These are phyloP conservation scores for Mandrillus leucophaeus DNA, from an alignment of 2,113 vertebrate genomes.

Conservation along the genomic window DNA sequence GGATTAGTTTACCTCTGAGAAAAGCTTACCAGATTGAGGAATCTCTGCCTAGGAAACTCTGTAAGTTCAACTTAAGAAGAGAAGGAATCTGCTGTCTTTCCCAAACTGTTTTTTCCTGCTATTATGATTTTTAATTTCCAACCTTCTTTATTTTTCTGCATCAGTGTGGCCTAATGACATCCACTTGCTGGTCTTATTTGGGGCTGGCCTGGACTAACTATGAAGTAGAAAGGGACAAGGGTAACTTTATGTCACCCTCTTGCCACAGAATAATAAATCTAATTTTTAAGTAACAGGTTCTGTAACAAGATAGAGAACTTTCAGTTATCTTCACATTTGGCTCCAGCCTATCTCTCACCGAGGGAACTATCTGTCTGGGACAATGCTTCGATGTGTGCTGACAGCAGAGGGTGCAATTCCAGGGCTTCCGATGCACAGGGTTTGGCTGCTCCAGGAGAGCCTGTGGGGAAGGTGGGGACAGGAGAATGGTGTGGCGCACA, in stretches of 20 bases:
- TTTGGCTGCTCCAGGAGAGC: not conserved
- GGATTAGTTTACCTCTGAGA: not conserved
- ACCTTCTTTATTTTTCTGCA: not conserved
- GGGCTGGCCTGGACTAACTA: not conserved
- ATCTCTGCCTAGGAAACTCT: not conserved
- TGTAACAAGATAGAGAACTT: not conserved
- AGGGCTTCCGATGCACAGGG: fast-evolving
- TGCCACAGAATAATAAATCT: too few relatives aligned
- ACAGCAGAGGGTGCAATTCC: not conserved
- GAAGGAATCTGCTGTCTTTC: too few relatives aligned
- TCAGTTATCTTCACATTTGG: fast-evolving
- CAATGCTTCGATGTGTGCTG: too few relatives aligned
- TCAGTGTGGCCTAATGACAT: not conserved
- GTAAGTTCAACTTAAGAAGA: not conserved
- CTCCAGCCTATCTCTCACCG: not conserved
- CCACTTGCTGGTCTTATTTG: not conserved
- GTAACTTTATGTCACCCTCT: not conserved
- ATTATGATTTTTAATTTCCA: not conserved
- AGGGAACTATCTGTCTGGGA: not conserved
- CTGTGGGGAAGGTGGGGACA: not conserved
- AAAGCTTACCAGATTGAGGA: too few relatives aligned
- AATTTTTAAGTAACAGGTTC: not conserved
- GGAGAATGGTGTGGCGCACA: too few relatives aligned
- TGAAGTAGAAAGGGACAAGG: not conserved
- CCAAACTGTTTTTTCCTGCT: fast-evolving